Evolutionary conservation across 1,140 invertebrate genomes (phyloP), one percentile per base, ranked within the genome.

Genomic region (Conus betulinus): DNA sequence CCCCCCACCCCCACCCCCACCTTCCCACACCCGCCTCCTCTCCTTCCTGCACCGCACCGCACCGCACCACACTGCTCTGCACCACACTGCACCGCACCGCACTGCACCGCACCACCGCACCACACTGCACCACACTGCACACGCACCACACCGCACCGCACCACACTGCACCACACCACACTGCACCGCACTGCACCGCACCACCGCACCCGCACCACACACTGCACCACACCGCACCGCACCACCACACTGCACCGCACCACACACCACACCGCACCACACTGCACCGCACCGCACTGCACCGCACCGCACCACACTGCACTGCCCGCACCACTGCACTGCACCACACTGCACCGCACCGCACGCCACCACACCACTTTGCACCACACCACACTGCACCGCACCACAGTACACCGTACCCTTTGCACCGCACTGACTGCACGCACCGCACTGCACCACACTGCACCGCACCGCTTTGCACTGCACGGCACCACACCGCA

Each of bases 261-360:
- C 55, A 13, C 55, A 57, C 55, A 71, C 67, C 67, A 17, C 67
- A 71, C 67, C 13, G 23, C 67, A 71, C 17, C 23, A 20, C 67
- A 71, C 67, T 17, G 67, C 67, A 57, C 55, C 55, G 13, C 55
- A 57, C 55, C 55, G 13, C 55, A 57, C 55, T 13, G 13, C 55
- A 57, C 55, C 55, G 13, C 13, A 57, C 55, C 55, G 13, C 55
- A 57, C 13, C 55, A 57, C 55, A 57, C 55, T 13, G 13, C 55
- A 57, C 55, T 13, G 13, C 55, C 6, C 55, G 13, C 55, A 5
- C 71, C 74, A 87, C 55, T 51, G 85, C 85, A 87, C 27, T 51
- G 85, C 85, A 87, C 55, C 85, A 74, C 85, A 87, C 13, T 13
- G 13, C 55, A 57, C 55, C 55, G 13, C 55, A 57, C 55, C 55